A percentile compares a stretch with the other conserved stretches of the same genome.
Conservation (phyloP, 2,888 invertebrate genomes). For the Pelosia muscerda region DNA sequence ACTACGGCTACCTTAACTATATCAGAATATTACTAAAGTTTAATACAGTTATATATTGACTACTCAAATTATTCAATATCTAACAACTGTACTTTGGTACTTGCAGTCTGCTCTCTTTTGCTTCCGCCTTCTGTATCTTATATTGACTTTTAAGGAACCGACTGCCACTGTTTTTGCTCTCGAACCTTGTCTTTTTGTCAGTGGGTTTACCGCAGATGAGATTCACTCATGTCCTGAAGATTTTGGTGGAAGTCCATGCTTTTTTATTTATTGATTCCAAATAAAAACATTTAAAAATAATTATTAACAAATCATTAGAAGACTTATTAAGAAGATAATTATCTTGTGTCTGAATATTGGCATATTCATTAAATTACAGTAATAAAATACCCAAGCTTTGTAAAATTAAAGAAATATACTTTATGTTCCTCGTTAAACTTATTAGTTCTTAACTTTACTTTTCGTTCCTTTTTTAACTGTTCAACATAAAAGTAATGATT, state of each 20-base stretch:
- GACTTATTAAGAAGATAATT: background rate
- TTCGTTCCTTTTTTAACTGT: background rate
- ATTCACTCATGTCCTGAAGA: background rate
- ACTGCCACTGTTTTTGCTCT: background rate
- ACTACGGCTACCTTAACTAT: too few species aligned
- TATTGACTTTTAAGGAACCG: background rate
- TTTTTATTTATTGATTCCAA: background rate
- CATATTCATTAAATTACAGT: constrained; percentile 4
- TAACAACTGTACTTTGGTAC: too few species aligned
- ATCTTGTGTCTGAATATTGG: background rate
- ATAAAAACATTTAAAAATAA: background rate
- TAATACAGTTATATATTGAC: too few species aligned
- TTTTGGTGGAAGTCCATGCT: background rate
- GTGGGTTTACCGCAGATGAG: background rate
- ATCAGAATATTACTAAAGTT: too few species aligned
- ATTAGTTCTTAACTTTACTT: constrained; percentile 30
- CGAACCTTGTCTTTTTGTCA: background rate
- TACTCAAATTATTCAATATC: too few species aligned
- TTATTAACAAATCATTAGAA: background rate
- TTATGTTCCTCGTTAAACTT: constrained; percentile 32
- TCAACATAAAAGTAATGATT: constrained; percentile 50
- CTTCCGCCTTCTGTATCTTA: background rate
- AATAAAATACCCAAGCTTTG: background rate
- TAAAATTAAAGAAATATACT: constrained; percentile 15
- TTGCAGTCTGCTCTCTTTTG: background rate